Evolutionary conservation across 1,140 invertebrate species (phyloP), one percentile per base, ranked within the genome.

Genomic region (Antheraea mylitta): DNA sequence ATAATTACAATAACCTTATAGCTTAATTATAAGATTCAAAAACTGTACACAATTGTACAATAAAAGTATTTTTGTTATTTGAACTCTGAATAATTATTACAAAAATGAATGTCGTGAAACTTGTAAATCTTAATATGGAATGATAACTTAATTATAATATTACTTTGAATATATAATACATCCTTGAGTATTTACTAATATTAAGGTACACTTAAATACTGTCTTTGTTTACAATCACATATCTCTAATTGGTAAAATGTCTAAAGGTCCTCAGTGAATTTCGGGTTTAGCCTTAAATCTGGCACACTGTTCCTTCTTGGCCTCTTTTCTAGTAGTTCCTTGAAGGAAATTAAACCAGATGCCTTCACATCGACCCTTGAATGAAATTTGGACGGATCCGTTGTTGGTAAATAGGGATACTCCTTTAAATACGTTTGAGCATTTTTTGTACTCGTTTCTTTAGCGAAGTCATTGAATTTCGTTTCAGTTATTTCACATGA

Each of bases 321-420:
- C 69, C 81, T 90, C 38, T 73, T 79, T 64, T 83, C 81, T 22
- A 83, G 68, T 13, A 93, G 70, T 67, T 93, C 91, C 75, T 91
- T 92, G 45, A 92, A 89, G 0, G 86, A 84, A 64, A 93, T 92
- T 11, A 93, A 77, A 62, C 92, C 91, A 22, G 86, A 88, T 37
- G 92, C 92, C 68, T 81, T 90, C 1, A 82, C 72, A 62, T 93
- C 92, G 36, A 88, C 81, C 67, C 92, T 89, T 3, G 92, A 92
- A 71, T 92, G 88, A 68, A 87, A 93, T 70, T 90, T 92, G 36
- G 86, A 87, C 53, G 92, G 91, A 75, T 90, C 85, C 5, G 92
- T 93, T 62, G 87, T 93, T 11, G 92, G 92, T 61, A 93, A 81
- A 69, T 93, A 90, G 22, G 92, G 92, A 70, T 92, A 93, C 72